Conservation (phyloP, 2,113 vertebrate species). For the Hymenochirus boettgeri region DNA sequence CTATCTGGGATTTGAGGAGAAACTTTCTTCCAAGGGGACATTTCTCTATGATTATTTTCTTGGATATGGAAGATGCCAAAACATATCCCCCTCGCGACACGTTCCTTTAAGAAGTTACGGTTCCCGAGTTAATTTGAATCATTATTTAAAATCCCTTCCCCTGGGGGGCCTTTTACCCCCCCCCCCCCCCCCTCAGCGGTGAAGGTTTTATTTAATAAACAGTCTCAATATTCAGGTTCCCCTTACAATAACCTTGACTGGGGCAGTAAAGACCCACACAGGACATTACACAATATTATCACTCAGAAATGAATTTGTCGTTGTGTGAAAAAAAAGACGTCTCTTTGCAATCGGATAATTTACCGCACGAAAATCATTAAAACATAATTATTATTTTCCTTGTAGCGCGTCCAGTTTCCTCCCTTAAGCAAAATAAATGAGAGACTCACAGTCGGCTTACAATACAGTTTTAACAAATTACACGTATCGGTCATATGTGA, state of each 20-base stretch:
- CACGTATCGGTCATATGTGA: too few relatives aligned
- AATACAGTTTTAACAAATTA: slow-evolving; percentile 1
- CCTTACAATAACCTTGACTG: slow-evolving; percentile 8
- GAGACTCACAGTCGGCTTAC: not conserved
- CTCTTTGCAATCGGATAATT: slow-evolving; percentile 6
- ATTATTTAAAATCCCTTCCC: slow-evolving; percentile 10
- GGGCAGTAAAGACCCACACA: slow-evolving; percentile 16
- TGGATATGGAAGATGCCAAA: not conserved
- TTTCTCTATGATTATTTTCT: too few relatives aligned
- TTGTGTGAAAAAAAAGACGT: slow-evolving; percentile 4
- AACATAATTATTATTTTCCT: slow-evolving; percentile 19
- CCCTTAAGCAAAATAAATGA: slow-evolving; percentile 28
- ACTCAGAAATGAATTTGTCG: slow-evolving; percentile 24
- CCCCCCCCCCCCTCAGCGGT: not conserved
- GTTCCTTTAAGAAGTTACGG: not conserved
- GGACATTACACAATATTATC: slow-evolving; percentile 27
- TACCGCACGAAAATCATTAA: slow-evolving; percentile 32
- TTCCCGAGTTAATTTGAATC: slow-evolving; percentile 24
- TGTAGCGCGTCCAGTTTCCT: slow-evolving; percentile 2
- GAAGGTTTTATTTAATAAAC: slow-evolving; percentile 5
- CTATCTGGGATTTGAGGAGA: too few relatives aligned
- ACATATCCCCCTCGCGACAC: not conserved
- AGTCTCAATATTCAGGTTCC: slow-evolving; percentile 16
- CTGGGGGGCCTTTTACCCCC: not conserved
- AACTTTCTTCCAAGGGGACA: too few relatives aligned